A percentile compares a stretch with the other conserved stretches of the same genome.
Conservation (phyloP, 2,113 vertebrate genomes). For the Phocoena sinus region DNA sequence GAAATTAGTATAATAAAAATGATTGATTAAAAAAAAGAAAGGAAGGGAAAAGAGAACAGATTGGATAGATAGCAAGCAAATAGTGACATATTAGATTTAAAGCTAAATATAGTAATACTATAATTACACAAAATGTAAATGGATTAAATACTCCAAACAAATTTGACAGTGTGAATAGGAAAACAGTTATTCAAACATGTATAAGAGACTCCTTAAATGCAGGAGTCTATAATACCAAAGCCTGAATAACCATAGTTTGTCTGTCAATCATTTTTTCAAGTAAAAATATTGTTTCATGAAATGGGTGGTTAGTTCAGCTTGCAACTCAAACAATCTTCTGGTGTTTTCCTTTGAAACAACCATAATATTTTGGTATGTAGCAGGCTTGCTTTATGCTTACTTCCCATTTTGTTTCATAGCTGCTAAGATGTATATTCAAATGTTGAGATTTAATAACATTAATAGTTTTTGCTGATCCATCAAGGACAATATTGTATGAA, state of each 20-base stretch:
- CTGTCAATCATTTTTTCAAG: background rate
- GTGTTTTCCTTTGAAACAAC: background rate
- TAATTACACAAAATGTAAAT: background rate
- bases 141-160: background rate
- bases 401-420: background rate
- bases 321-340: background rate
- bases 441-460: background rate
- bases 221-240: background rate
- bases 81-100: background rate
- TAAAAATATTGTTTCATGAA: background rate
- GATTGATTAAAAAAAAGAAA: background rate
- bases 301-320: background rate
- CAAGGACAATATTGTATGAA: background rate
- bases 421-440: background rate
- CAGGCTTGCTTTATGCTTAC: background rate
- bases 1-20: background rate
- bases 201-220: background rate
- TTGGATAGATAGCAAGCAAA: background rate
- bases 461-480: background rate
- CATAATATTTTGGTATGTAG: background rate
- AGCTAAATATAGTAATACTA: too few species aligned
- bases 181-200: background rate
- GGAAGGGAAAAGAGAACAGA: background rate
- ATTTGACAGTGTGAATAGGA: background rate
- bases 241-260: background rate